A percentile compares a stretch with the other conserved stretches of the same genome.
These are phyloP conservation scores for Pseudocheirus occidentalis DNA, from an alignment of 2,797 vertebrate species.

Conservation along the genomic window DNA sequence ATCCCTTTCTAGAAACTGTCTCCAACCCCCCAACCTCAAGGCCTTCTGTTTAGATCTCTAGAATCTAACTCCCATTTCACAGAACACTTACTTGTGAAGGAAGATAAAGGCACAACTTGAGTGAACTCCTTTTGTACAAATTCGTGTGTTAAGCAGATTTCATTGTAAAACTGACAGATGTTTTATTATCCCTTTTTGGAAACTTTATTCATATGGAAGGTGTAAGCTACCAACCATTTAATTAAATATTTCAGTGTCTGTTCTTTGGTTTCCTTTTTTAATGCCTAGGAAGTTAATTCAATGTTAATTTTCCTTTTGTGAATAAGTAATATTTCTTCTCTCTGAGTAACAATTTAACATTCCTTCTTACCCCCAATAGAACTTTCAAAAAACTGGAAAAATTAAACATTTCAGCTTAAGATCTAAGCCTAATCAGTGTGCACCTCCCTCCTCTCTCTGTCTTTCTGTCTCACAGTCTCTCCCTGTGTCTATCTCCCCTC, in stretches of 20 bases:
- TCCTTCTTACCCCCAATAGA: background rate
- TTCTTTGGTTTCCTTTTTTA: conserved; percentile 17
- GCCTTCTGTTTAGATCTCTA: background rate
- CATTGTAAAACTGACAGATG: background rate
- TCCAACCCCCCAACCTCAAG: background rate
- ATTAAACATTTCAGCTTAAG: conserved; percentile 34
- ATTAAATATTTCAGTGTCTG: background rate
- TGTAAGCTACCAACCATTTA: background rate
- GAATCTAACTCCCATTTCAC: conserved; percentile 6
- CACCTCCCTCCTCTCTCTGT: background rate
- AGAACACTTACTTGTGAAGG: background rate
- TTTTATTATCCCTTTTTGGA: conserved; percentile 4
- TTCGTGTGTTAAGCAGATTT: conserved; percentile 12
- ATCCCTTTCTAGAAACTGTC: conserved; percentile 34
- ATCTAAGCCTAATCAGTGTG: background rate
- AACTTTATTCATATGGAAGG: conserved; percentile 26
- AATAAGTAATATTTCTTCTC: conserved; percentile 38
- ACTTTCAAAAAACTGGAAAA: conserved; percentile 19
- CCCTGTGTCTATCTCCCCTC: background rate
- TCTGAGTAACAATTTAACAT: background rate
- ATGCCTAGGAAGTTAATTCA: background rate
- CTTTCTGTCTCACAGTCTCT: background rate
- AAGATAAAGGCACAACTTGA: conserved; percentile 7
- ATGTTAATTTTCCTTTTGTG: conserved; percentile 18
- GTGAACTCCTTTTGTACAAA: background rate